These are phyloP conservation scores for Lochmaea capreae DNA, from an alignment of 2,888 invertebrate genomes.

Conservation along the genomic window DNA sequence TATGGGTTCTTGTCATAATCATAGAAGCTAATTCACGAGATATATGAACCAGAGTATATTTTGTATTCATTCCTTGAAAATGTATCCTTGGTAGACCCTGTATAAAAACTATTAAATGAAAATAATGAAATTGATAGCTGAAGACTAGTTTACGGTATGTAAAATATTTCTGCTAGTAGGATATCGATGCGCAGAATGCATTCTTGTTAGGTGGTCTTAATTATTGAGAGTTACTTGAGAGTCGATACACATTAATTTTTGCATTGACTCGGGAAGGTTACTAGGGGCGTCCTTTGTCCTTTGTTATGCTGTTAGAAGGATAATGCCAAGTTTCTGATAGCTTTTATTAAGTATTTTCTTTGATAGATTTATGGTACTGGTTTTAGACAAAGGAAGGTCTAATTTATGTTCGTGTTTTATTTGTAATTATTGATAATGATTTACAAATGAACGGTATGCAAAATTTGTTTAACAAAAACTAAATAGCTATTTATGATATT, in stretches of 20 bases:
- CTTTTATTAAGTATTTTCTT: slow-evolving; percentile 6
- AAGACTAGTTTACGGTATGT: slow-evolving; percentile 23
- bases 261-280: slow-evolving; percentile 10
- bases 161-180: slow-evolving; percentile 19
- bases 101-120: slow-evolving; percentile 11
- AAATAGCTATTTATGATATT: no score
- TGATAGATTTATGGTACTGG: slow-evolving; percentile 7
- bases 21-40: no score
- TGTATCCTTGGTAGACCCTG: background rate
- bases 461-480: no score
- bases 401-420: background rate
- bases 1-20: no score
- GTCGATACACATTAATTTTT: slow-evolving; percentile 18
- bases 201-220: slow-evolving; percentile 35
- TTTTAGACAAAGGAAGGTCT: background rate
- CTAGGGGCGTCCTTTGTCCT: slow-evolving; percentile 28
- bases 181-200: slow-evolving; percentile 19
- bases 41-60: no score
- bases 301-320: slow-evolving; percentile 10
- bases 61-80: no score
- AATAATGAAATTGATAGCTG: slow-evolving; percentile 25
- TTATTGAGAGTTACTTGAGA: slow-evolving; percentile 27
- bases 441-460: no score
- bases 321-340: slow-evolving; percentile 15
- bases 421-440: background rate